A percentile compares a stretch with the other conserved stretches of the same genome.
Conservation (phyloP, 2,113 vertebrate genomes). For the Ageneiosus marmoratus region DNA sequence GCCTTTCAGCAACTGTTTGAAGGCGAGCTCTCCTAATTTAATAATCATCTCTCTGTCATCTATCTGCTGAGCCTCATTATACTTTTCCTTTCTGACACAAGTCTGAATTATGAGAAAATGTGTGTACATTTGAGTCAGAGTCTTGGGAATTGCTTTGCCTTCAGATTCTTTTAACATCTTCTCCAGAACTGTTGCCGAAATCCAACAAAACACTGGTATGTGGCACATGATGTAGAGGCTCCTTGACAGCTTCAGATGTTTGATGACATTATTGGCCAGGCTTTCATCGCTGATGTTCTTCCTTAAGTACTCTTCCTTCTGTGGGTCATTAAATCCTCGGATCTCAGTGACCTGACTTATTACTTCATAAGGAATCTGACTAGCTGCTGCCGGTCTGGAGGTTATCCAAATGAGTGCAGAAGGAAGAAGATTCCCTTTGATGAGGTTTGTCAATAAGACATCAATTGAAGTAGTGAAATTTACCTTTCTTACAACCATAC, state of each 20-base stretch:
- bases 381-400: slow-evolving; percentile 32
- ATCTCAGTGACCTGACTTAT: slow-evolving; percentile 38
- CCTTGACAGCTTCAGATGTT: slow-evolving; percentile 22
- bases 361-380: slow-evolving; percentile 18
- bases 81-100: not conserved
- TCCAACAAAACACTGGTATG: slow-evolving; percentile 41
- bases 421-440: slow-evolving; percentile 20
- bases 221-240: slow-evolving; percentile 46
- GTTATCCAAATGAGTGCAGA: slow-evolving; percentile 33
- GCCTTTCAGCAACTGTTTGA: slow-evolving; percentile 36
- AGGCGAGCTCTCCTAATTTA: slow-evolving; percentile 37
- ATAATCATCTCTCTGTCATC: slow-evolving; percentile 28
- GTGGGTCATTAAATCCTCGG: slow-evolving; percentile 34
- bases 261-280: slow-evolving; percentile 19
- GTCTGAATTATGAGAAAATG: slow-evolving; percentile 39
- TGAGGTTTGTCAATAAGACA: slow-evolving; percentile 29
- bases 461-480: not conserved
- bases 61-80: not conserved
- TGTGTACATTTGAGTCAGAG: slow-evolving; percentile 44
- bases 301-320: slow-evolving; percentile 38
- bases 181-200: slow-evolving; percentile 37
- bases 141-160: slow-evolving; percentile 15
- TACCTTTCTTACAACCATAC: not conserved
- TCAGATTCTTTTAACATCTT: slow-evolving; percentile 28
- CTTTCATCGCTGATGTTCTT: slow-evolving; percentile 3